Evolutionary conservation across 2,888 invertebrate genomes (phyloP), one percentile per base, ranked within the genome.

Genomic region (Drosophila putrida): DNA sequence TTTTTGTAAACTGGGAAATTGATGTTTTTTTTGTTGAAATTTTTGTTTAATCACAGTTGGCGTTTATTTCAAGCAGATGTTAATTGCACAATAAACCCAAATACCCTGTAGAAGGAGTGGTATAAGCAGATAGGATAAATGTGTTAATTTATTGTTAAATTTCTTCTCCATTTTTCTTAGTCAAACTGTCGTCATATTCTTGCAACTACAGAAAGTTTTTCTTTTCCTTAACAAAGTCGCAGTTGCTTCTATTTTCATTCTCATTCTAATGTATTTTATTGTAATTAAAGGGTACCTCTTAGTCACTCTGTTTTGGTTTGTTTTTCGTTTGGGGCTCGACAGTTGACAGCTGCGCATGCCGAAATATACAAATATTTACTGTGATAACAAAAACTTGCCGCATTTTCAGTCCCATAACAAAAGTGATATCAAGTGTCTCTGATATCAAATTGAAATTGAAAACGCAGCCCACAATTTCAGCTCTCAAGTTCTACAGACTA

Each of bases 361-460:
- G 35, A 44, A 59, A 38, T 50, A 49, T 9, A 27, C 44, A 55
- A 70, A 75, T 71, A 66, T 69, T 71, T 59, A 49, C 36, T 8
- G 8, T 65, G 80, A 85, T 82, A 81, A 75, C 57, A 69, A 28
- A 59, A 28, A 59, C 28, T n/a, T n/a, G 47, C n/a, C 28, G 57
- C 27, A 41, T 50, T 31, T 31, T 11, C 47, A 35, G 25, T 0
- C 33, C 33, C 33, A 57, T 53, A 63, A 59, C 55, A 60, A 49
- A 60, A 49, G 28, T 27, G 43, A 50, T 55, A 44, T 61, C 54
- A 55, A 25, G 54, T 55, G 54, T 55, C 43, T n/a, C 33, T 33
- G 27, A 36, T 50, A 50, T 41, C 39, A 57, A 81, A 73, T 20
- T 20, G 20, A 20, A 20, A 20, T 20, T 70, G 63, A 83, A 76